phyloP scores from a whole-genome alignment of 1,140 invertebrate genomes.

The Cephus cinctus region DNA sequence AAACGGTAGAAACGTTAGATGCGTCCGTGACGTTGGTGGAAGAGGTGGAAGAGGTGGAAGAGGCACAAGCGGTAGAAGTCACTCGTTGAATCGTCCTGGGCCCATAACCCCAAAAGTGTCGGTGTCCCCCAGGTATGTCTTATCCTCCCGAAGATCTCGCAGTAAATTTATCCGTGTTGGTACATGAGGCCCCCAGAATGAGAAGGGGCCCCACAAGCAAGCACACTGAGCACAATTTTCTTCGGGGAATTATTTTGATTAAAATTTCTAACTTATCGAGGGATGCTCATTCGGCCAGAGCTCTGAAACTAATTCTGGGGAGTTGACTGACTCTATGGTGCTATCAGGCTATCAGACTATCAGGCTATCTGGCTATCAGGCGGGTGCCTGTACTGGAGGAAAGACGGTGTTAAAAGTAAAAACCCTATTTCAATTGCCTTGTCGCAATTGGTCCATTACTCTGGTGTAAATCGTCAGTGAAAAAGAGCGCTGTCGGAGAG shows the following conservation, averaged over 20 bases:
- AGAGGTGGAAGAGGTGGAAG: neutral
- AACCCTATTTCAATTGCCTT: no score
- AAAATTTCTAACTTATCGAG: conserved; percentile 49
- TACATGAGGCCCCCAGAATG: conserved; percentile 2
- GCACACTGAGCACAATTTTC: no score
- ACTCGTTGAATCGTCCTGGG: conserved; percentile 32
- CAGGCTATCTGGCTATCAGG: no score
- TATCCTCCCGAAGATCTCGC: conserved; percentile 44
- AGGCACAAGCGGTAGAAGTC: conserved; percentile 6
- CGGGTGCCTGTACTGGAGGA: no score
- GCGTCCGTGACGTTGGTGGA: neutral
- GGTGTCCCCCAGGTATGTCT: conserved; percentile 49
- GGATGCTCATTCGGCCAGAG: conserved; percentile 28
- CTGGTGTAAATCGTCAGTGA: no score
- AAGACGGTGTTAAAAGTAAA: no score
- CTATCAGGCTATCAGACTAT: no score
- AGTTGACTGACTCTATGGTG: no score
- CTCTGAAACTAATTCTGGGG: no score
- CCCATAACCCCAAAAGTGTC: conserved; percentile 38
- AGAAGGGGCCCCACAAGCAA: no score
- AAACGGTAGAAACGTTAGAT: neutral
- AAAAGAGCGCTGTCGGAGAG: no score
- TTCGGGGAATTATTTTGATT: conserved; percentile 46
- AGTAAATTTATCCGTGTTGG: conserved; percentile 47
- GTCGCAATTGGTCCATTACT: no score